A percentile compares a stretch with the other conserved stretches of the same genome.
Evolutionary conservation across 2,888 invertebrate species (phyloP).

Genomic region (Nasonia oneida): DNA sequence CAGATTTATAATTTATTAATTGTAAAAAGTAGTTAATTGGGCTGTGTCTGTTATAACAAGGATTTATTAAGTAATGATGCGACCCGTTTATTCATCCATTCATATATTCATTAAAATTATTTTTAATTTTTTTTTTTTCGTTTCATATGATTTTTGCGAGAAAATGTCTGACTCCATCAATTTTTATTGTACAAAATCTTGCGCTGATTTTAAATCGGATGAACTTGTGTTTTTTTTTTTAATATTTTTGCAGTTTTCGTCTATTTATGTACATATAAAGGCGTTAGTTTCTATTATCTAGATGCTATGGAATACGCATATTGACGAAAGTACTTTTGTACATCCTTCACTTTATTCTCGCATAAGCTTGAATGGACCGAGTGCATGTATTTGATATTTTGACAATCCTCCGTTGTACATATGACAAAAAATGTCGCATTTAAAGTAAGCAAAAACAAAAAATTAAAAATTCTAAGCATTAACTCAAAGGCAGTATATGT

Average conservation of each 20-base stretch:
- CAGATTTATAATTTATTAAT: conserved; percentile 58
- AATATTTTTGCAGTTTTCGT: conserved; percentile 24
- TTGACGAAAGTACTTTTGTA: conserved; percentile 50
- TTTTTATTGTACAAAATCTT: conserved; percentile 16
- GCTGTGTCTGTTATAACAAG: conserved; percentile 51
- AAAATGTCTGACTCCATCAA: conserved; percentile 18
- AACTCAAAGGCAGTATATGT: conserved; percentile 34
- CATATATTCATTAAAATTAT: not conserved
- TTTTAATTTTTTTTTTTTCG: conserved; percentile 34
- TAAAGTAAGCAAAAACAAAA: conserved; percentile 47
- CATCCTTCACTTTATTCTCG: conserved; percentile 52
- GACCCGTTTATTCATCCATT: conserved; percentile 39
- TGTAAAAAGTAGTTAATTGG: conserved; percentile 52
- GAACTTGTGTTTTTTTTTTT: conserved; percentile 23
- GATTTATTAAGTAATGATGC: conserved; percentile 47
- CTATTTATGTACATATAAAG: conserved; percentile 27
- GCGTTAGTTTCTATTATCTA: conserved; percentile 13
- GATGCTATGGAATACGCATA: conserved; percentile 17
- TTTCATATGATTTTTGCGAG: conserved; percentile 29
- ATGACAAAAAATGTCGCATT: conserved; percentile 54
- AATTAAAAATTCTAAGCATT: conserved; percentile 10
- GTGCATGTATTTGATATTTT: conserved; percentile 60
- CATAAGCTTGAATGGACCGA: conserved; percentile 53
- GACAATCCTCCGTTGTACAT: conserved; percentile 60
- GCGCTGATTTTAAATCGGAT: not conserved